Percentiles rank a stretch among this genome's conserved stretches.
Evolutionary conservation across 2,113 vertebrate species (phyloP).

Genomic region (Zeus faber): DNA sequence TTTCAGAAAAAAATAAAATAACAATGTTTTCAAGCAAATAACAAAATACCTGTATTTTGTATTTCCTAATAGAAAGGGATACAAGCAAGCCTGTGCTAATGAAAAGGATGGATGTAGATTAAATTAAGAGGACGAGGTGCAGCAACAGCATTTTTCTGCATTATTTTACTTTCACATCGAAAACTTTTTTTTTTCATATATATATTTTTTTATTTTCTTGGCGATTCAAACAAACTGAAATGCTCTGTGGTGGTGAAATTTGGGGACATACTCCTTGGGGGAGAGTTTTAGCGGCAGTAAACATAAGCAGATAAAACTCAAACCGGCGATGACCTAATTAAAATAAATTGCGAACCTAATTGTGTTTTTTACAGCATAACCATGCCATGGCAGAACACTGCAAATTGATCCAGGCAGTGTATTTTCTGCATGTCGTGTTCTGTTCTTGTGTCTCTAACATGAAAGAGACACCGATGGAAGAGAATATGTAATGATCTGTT

Average conservation of each 20-base stretch:
- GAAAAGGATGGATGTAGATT: too few species aligned
- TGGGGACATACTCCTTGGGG: not conserved
- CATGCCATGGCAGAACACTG: too few species aligned
- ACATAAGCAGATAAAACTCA: conserved; percentile 45
- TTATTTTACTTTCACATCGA: not conserved
- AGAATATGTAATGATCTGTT: too few species aligned
- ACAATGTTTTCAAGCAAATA: too few species aligned
- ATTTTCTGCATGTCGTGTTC: not conserved
- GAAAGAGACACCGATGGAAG: too few species aligned
- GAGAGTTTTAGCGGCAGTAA: conserved; percentile 35
- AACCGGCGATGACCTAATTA: conserved; percentile 50
- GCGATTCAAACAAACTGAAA: conserved; percentile 29
- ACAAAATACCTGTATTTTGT: too few species aligned
- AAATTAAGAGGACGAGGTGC: too few species aligned
- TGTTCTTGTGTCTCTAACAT: not conserved
- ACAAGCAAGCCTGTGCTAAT: too few species aligned
- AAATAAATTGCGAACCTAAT: conserved; percentile 38
- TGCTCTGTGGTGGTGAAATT: conserved; percentile 5
- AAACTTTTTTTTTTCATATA: not conserved
- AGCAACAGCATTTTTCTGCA: not conserved
- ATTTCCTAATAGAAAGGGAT: too few species aligned
- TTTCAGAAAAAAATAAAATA: too few species aligned
- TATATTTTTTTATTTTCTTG: conserved; percentile 4
- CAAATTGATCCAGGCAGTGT: too few species aligned
- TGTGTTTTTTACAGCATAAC: conserved; percentile 32